Percentiles rank a stretch among this genome's conserved stretches.
Conservation (phyloP, 92 coral and sea anemone species). For the Palythoa heliodiscus region DNA sequence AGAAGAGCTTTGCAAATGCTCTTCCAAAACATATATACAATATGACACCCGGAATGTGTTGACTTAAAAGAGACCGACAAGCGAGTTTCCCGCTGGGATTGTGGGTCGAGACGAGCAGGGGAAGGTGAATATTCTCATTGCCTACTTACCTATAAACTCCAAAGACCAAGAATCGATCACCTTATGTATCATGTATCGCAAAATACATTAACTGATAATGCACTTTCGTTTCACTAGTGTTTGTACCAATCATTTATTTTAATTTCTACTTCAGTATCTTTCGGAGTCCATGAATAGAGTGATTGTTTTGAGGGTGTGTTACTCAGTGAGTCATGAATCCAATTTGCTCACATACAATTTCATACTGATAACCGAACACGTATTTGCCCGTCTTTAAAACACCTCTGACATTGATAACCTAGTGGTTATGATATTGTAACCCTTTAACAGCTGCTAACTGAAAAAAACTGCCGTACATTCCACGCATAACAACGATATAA, state of each 20-base stretch:
- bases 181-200: background rate
- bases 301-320: background rate
- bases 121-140: background rate
- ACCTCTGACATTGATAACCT: background rate
- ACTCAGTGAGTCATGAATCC: background rate
- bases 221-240: background rate
- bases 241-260: background rate
- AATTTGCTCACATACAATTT: background rate
- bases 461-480: constrained; percentile 12
- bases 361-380: constrained; percentile 13
- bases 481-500: constrained; percentile 2
- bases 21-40: constrained; percentile 24
- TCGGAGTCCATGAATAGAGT: constrained; percentile 1
- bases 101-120: constrained; percentile 5
- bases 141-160: background rate
- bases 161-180: background rate
- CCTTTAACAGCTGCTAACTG: constrained; percentile 12
- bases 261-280: constrained; percentile 18
- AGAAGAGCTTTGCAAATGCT: background rate
- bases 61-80: constrained; percentile 40
- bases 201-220: background rate
- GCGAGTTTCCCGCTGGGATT: constrained; percentile 28
- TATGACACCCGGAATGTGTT: constrained; percentile 45
- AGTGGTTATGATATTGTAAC: background rate
- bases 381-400: background rate